Evolutionary conservation across 2,797 vertebrate species (phyloP).

Genomic region (Tauraco hartlaubi): DNA sequence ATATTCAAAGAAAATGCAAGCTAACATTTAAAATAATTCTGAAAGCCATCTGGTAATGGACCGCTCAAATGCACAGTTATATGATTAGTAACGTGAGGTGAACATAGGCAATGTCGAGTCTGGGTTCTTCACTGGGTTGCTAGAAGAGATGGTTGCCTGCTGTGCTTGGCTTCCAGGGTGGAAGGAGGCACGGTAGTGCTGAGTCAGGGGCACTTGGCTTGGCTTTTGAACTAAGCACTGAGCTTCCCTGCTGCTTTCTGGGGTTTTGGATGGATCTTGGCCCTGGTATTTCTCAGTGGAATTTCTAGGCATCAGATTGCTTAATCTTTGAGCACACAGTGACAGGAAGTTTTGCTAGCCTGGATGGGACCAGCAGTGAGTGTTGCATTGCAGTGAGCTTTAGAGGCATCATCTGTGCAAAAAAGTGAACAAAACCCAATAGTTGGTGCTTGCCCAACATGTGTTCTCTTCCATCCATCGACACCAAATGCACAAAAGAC

Average conservation of each 20-base stretch:
- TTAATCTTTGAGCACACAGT: background rate
- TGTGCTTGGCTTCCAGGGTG: background rate
- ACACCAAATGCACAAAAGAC: fast-evolving
- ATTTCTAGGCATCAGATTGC: background rate
- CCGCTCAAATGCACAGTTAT: background rate
- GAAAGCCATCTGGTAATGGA: background rate
- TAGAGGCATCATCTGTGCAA: background rate
- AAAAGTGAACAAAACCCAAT: fast-evolving
- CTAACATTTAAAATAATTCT: background rate
- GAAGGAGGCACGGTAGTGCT: background rate
- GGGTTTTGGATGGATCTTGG: background rate
- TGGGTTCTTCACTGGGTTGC: background rate
- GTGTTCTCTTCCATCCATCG: background rate
- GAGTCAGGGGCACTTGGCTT: slow-evolving; percentile 9
- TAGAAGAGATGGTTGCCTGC: background rate
- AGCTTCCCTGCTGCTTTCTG: background rate
- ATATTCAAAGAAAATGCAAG: slow-evolving; percentile 12
- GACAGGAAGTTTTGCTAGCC: background rate
- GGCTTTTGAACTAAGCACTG: background rate
- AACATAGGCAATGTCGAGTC: background rate
- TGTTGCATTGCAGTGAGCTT: slow-evolving; percentile 36
- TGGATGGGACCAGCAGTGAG: background rate
- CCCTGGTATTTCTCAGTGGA: background rate
- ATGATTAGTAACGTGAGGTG: background rate
- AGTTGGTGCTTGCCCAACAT: background rate